Percentiles rank a stretch among this genome's conserved stretches.
phyloP scores from a whole-genome alignment of 2,888 invertebrate genomes.

The Lycia hirtaria region DNA sequence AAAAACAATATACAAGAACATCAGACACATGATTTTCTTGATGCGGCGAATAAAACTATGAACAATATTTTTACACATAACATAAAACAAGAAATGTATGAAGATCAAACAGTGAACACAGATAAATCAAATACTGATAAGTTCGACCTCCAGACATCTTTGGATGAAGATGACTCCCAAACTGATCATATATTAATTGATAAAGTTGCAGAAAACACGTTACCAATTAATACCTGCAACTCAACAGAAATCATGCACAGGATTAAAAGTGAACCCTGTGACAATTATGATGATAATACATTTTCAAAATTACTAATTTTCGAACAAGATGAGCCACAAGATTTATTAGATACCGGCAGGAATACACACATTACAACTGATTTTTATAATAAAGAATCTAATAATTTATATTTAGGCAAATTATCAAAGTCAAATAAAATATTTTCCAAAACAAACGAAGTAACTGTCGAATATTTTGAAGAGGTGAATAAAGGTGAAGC shows the following conservation, averaged over 20 bases:
- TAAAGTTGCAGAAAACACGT: background rate
- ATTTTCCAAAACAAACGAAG: background rate
- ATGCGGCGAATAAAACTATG: background rate
- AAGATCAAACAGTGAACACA: background rate
- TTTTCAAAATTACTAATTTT: no score
- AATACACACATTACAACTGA: background rate
- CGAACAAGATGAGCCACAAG: background rate
- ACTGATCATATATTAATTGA: slow-evolving; percentile 6
- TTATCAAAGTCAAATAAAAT: background rate
- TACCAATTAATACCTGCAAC: background rate
- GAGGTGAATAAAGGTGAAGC: background rate
- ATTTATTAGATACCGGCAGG: background rate
- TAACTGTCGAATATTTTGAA: background rate
- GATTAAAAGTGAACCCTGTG: slow-evolving; percentile 4
- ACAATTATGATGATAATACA: background rate
- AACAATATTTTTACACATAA: background rate
- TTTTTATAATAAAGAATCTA: background rate
- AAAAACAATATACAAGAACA: background rate
- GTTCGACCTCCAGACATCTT: background rate
- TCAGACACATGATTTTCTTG: background rate
- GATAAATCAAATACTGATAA: background rate
- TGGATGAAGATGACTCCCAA: background rate
- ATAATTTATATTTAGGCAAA: background rate
- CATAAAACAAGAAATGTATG: slow-evolving; percentile 11
- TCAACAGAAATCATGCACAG: background rate